A percentile compares a stretch with the other conserved stretches of the same genome.
phyloP scores from a whole-genome alignment of 2,888 invertebrate genomes.

The Himalopsyche kuldschensis region DNA sequence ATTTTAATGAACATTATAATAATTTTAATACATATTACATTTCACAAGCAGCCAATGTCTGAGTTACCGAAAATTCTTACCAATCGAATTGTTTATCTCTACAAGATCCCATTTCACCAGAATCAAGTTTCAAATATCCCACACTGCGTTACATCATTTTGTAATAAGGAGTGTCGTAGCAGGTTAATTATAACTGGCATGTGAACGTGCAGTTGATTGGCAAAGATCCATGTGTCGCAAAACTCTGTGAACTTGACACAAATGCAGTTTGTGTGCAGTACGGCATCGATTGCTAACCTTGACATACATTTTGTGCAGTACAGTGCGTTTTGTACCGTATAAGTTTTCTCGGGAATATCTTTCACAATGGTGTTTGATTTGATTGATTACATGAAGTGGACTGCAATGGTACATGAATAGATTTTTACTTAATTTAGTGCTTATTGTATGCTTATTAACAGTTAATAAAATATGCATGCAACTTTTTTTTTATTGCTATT shows the following conservation, averaged over 20 bases:
- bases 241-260: neutral
- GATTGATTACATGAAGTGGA: slow-evolving; percentile 31
- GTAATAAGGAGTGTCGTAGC: neutral
- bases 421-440: neutral
- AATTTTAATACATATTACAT: too few species aligned
- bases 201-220: neutral
- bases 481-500: neutral
- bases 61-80: neutral
- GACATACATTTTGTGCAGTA: neutral
- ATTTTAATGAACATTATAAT: too few species aligned
- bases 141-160: neutral
- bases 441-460: neutral
- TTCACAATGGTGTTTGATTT: slow-evolving; percentile 24
- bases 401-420: slow-evolving; percentile 6
- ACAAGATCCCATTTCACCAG: neutral
- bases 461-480: neutral
- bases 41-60: neutral
- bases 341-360: neutral
- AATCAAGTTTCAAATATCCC: neutral
- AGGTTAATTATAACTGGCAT: neutral
- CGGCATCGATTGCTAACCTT: neutral
- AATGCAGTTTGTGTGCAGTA: neutral
- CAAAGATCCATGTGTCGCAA: neutral
- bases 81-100: neutral
- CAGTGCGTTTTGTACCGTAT: neutral